Evolutionary conservation across 2,888 invertebrate species (phyloP).

Genomic region (Euzetes globulus): DNA sequence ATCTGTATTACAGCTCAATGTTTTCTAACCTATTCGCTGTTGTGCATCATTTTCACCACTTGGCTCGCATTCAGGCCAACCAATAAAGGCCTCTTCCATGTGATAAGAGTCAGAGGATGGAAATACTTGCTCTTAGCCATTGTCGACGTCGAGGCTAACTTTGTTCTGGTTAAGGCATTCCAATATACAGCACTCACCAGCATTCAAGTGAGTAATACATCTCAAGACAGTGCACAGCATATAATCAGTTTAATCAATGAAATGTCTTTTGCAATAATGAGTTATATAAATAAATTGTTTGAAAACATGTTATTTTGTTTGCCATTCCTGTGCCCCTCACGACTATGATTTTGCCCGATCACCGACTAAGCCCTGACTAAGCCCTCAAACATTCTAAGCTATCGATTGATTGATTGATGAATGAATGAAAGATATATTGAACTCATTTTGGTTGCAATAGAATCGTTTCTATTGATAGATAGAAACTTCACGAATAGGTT

Average conservation of each 20-base stretch:
- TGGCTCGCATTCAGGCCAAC: slow-evolving; percentile 63
- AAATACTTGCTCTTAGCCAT: slow-evolving; percentile 66
- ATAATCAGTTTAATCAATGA: not conserved
- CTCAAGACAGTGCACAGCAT: not conserved
- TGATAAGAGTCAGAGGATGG: slow-evolving; percentile 64
- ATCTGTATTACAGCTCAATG: slow-evolving; percentile 59
- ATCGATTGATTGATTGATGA: not conserved
- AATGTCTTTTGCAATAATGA: not conserved
- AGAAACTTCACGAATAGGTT: not conserved
- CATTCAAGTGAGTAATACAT: slow-evolving; percentile 56
- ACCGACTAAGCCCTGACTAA: too few relatives aligned
- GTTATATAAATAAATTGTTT: not conserved
- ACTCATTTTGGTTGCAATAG: not conserved
- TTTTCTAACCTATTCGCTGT: slow-evolving; percentile 66
- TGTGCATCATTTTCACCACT: slow-evolving; percentile 68
- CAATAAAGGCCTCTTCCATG: slow-evolving; percentile 56
- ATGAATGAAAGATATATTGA: not conserved
- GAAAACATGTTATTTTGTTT: not conserved
- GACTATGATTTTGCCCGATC: not conserved
- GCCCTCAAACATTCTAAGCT: not conserved
- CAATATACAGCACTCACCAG: slow-evolving; percentile 64
- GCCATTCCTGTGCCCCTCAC: not conserved
- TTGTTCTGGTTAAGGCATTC: slow-evolving; percentile 71
- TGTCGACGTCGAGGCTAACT: slow-evolving; percentile 79
- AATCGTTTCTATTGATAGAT: not conserved